A percentile compares a stretch with the other conserved stretches of the same genome.
phyloP scores from a whole-genome alignment of 1,140 invertebrate genomes.

The Grapholita molesta region DNA sequence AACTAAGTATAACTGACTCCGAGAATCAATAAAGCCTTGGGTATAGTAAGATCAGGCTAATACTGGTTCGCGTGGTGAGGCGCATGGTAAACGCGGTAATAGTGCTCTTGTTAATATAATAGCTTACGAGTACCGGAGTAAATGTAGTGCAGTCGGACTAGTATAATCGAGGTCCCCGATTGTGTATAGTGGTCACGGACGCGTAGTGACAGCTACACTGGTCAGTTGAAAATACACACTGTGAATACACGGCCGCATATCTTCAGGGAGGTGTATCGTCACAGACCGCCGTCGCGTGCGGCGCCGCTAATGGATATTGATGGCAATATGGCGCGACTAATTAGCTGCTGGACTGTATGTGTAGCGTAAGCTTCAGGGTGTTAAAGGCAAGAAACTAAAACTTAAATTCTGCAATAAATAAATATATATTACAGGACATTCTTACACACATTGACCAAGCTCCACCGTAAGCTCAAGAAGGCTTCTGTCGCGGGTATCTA shows the following conservation, averaged over 20 bases:
- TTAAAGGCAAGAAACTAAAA: background rate
- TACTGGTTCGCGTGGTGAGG: background rate
- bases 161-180: background rate
- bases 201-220: background rate
- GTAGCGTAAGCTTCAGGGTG: background rate
- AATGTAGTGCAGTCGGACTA: background rate
- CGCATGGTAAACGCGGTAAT: background rate
- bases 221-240: background rate
- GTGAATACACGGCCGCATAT: background rate
- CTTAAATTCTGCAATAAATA: background rate
- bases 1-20: background rate
- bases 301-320: conserved; percentile 75
- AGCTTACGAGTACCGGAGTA: background rate
- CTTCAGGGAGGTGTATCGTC: conserved; percentile 16
- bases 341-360: conserved; percentile 45
- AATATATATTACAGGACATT: background rate
- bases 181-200: background rate
- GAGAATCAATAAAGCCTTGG: background rate
- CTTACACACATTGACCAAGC: no score
- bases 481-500: no score
- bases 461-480: no score
- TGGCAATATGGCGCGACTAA: conserved; percentile 64
- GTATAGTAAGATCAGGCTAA: background rate
- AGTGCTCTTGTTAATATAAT: background rate
- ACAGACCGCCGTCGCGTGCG: conserved; percentile 54